phyloP scores from a whole-genome alignment of 2,888 invertebrate genomes.

The Synergus umbraculus region DNA sequence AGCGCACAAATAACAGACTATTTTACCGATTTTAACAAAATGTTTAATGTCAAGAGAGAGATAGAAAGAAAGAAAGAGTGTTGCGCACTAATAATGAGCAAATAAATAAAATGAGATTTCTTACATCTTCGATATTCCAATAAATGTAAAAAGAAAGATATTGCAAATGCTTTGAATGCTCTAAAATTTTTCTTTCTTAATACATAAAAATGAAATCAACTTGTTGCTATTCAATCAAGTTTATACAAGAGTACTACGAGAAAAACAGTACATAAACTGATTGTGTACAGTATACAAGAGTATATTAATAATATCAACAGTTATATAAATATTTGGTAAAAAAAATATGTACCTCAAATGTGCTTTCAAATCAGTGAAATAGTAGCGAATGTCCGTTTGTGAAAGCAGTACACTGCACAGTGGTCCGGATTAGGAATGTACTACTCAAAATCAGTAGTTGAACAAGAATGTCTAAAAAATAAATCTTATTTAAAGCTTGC shows the following conservation, averaged over 20 bases:
- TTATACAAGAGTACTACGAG: constrained; percentile 48
- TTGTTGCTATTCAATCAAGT: constrained; percentile 18
- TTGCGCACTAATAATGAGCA: constrained; percentile 10
- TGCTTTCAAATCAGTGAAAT: constrained; percentile 10
- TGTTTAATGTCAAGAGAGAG: constrained; percentile 22
- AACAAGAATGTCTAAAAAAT: too few species aligned
- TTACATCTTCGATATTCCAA: neutral
- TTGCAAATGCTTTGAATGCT: neutral
- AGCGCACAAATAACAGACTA: constrained; percentile 60
- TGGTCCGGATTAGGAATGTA: neutral
- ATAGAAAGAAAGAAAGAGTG: neutral
- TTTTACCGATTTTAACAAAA: constrained; percentile 47
- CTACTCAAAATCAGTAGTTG: too few species aligned
- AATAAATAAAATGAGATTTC: constrained; percentile 18
- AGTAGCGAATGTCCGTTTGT: neutral
- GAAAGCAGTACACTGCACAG: neutral
- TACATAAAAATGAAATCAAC: neutral
- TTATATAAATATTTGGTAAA: constrained; percentile 18
- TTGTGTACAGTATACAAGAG: constrained; percentile 76
- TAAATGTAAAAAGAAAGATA: neutral
- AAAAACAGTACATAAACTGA: constrained; percentile 72
- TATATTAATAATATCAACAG: constrained; percentile 69
- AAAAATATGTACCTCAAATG: constrained; percentile 11
- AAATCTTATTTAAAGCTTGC: too few species aligned
- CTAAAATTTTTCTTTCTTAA: constrained; percentile 19